Base-by-base conservation (phyloP, 2,113 vertebrate species). In the Tyto alba region DNA sequence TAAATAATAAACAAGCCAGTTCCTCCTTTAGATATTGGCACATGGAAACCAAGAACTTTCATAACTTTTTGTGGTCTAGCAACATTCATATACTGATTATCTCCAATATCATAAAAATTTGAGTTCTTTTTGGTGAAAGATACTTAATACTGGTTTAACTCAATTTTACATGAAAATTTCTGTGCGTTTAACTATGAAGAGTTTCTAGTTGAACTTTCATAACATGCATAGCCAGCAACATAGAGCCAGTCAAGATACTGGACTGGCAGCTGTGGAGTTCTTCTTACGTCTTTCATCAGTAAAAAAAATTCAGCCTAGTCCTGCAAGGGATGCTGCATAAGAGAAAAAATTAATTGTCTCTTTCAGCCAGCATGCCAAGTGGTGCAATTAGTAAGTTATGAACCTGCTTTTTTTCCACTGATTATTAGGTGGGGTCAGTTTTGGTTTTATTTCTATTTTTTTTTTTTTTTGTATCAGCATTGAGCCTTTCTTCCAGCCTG, bases 1-100 rank as follows among this genome's bases (percentile, higher is more conserved):
- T 62, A 93, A 95, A 66, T 88, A 75, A 95, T 86, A 90, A 91
- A 96, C 79, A 95, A 60, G 87, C 41, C 34, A 60, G 88, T 97
- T 97, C 85, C 94, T 96, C 96, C 97, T 96, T 92, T 95, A 91
- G 73, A 55, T 74, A 92, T 96, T 97, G 86, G 88, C 48, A 96
- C 81, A 88, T 89, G 72, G 38, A 96, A 94, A 91, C 48, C 88
- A 91, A 90, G 50, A 95, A 91, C 94, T 97, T 97, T 95, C 96
- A 89, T 97, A 96, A 97, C 75, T 60, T 69, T 53, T 27, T 92
- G 79, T 94, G 92, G 83, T 95, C 77, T 85, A 60, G 89, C 59
- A 94, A 48, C 85, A 92, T 94, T 86, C 53, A 19, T 78, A 22
- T 16, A 73, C n/a, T 75, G 60, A 82, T 95, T 80, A 67, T 47